Evolutionary conservation across 2,113 vertebrate genomes (phyloP).

Genomic region (Syngnathus floridae): DNA sequence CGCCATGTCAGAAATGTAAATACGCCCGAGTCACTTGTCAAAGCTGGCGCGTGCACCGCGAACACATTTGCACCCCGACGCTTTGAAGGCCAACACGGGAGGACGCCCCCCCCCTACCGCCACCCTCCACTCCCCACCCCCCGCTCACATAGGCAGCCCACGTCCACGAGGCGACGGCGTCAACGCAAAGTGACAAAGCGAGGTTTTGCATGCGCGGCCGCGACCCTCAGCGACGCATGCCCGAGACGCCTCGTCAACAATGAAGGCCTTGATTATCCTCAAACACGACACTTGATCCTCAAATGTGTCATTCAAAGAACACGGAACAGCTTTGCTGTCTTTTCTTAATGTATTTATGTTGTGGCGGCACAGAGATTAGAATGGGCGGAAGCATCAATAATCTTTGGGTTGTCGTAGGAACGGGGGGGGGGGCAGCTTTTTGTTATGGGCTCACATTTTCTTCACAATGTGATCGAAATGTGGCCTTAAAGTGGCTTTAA

Average conservation of each 20-base stretch:
- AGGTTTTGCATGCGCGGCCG: conserved; percentile 15
- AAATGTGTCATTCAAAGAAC: neutral
- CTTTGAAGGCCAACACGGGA: conserved; percentile 66
- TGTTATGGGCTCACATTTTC: neutral
- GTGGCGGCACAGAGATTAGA: neutral
- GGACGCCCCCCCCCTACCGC: conserved; percentile 25
- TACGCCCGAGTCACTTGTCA: conserved; percentile 63
- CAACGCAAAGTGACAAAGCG: conserved; percentile 35
- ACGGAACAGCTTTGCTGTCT: neutral
- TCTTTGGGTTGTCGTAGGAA: neutral
- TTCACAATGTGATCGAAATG: neutral
- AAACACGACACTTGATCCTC: neutral
- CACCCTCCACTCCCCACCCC: conserved; percentile 12
- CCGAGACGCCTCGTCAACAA: neutral
- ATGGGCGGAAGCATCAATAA: neutral
- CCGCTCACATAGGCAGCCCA: conserved; percentile 24
- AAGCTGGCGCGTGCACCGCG: conserved; percentile 63
- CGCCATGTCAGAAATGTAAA: neutral
- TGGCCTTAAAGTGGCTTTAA: neutral
- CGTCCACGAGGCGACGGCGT: conserved; percentile 20
- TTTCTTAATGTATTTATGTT: neutral
- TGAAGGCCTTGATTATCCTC: neutral
- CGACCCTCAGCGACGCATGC: neutral
- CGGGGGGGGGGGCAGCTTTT: neutral
- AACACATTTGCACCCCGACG: conserved; percentile 74